Evolutionary conservation across 2,113 vertebrate species (phyloP).

Genomic region (Piaya cayana): DNA sequence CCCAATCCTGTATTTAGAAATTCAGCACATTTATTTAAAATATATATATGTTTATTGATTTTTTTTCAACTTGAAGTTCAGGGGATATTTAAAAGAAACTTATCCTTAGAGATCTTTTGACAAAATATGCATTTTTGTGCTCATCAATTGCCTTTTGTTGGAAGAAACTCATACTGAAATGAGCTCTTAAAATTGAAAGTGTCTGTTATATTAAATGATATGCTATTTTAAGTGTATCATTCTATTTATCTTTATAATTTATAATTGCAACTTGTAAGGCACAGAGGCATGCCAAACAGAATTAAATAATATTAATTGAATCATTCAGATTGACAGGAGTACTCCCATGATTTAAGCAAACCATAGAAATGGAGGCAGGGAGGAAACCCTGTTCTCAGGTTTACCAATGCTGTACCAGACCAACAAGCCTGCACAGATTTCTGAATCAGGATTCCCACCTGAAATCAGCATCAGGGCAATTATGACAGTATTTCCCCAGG

Average conservation of each 20-base stretch:
- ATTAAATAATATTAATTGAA: background rate
- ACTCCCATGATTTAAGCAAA: background rate
- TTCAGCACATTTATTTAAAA: background rate
- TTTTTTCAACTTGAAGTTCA: background rate
- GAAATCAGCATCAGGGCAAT: background rate
- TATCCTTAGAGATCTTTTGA: background rate
- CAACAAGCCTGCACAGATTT: background rate
- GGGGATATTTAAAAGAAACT: background rate
- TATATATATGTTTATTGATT: fast-evolving
- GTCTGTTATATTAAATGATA: background rate
- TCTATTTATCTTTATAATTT: background rate
- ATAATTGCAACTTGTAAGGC: background rate
- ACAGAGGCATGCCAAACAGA: background rate
- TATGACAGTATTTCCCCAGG: fast-evolving
- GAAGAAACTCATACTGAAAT: background rate
- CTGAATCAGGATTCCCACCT: background rate
- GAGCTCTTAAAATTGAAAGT: background rate
- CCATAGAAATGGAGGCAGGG: background rate
- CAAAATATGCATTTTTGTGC: background rate
- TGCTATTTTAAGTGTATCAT: background rate
- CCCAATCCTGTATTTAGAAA: background rate
- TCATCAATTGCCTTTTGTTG: background rate
- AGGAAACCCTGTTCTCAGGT: background rate
- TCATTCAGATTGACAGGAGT: background rate
- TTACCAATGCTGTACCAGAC: background rate